A percentile compares a stretch with the other conserved stretches of the same genome.
These are phyloP conservation scores for Pollenia angustigena DNA, from an alignment of 2,888 invertebrate genomes.

Conservation along the genomic window DNA sequence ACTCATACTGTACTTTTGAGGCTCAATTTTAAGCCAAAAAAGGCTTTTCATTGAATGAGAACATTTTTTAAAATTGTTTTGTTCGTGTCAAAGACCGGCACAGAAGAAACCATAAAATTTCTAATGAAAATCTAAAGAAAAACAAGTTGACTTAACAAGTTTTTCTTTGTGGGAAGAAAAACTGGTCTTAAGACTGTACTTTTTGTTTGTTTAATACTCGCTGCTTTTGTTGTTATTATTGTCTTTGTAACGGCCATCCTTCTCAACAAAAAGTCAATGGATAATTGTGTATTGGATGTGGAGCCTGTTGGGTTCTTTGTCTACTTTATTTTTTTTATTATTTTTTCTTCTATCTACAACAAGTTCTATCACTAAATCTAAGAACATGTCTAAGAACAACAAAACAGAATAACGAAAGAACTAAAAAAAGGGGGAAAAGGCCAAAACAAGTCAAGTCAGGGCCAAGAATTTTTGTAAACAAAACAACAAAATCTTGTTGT, in stretches of 20 bases:
- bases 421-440: slow-evolving; percentile 44
- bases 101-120: slow-evolving; percentile 28
- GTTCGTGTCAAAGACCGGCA: slow-evolving; percentile 56
- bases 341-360: slow-evolving; percentile 13
- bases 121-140: slow-evolving; percentile 40
- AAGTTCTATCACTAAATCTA: slow-evolving; percentile 70
- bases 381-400: slow-evolving; percentile 59
- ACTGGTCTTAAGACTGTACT: slow-evolving; percentile 70
- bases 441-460: slow-evolving; percentile 58
- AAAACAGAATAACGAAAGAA: slow-evolving; percentile 2
- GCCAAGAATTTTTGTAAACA: slow-evolving; percentile 43
- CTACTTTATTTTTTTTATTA: neutral
- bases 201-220: slow-evolving; percentile 9
- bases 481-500: slow-evolving; percentile 17
- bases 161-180: slow-evolving; percentile 67
- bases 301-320: slow-evolving; percentile 57
- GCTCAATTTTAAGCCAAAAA: neutral
- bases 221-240: slow-evolving; percentile 23
- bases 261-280: slow-evolving; percentile 56
- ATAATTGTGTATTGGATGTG: slow-evolving; percentile 61
- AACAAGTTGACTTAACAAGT: slow-evolving; percentile 53
- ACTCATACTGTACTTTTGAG: neutral
- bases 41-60: neutral
- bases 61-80: slow-evolving; percentile 7
- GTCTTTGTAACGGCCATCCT: slow-evolving; percentile 59